phyloP scores from a whole-genome alignment of 92 coral and sea anemone genomes.

The Muricea muricata region DNA sequence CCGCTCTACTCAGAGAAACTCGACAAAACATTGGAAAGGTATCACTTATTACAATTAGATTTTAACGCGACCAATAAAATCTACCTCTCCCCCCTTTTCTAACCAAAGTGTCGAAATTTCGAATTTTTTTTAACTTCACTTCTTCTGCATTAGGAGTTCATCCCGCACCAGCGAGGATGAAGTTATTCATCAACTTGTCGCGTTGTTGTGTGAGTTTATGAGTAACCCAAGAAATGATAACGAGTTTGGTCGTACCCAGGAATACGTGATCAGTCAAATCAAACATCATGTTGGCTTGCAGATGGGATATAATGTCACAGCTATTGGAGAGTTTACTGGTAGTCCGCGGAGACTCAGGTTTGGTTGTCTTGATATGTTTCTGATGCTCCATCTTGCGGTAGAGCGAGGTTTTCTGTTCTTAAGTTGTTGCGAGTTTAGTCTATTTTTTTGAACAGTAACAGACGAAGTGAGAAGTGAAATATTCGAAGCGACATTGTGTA shows the following conservation, averaged over 20 bases:
- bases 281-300: constrained; percentile 92
- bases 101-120: too few species aligned
- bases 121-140: too few species aligned
- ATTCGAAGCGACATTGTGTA: too few species aligned
- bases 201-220: constrained; percentile 93
- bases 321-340: constrained; percentile 93
- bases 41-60: constrained; percentile 35
- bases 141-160: constrained; percentile 24
- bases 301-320: constrained; percentile 95
- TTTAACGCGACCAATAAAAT: too few species aligned
- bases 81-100: too few species aligned
- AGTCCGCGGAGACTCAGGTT: constrained; percentile 92
- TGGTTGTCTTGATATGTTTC: not conserved
- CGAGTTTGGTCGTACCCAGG: constrained; percentile 87
- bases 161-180: constrained; percentile 73
- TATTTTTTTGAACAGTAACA: too few species aligned
- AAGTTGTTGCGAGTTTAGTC: too few species aligned
- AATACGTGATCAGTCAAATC: constrained; percentile 87
- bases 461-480: too few species aligned
- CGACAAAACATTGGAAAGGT: constrained; percentile 67
- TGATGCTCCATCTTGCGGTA: too few species aligned
- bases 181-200: constrained; percentile 92
- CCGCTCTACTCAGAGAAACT: constrained; percentile 68
- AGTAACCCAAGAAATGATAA: constrained; percentile 88
- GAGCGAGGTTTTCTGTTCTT: too few species aligned